These are phyloP conservation scores for Argyresthia goedartella DNA, from an alignment of 2,888 invertebrate genomes.

Conservation along the genomic window DNA sequence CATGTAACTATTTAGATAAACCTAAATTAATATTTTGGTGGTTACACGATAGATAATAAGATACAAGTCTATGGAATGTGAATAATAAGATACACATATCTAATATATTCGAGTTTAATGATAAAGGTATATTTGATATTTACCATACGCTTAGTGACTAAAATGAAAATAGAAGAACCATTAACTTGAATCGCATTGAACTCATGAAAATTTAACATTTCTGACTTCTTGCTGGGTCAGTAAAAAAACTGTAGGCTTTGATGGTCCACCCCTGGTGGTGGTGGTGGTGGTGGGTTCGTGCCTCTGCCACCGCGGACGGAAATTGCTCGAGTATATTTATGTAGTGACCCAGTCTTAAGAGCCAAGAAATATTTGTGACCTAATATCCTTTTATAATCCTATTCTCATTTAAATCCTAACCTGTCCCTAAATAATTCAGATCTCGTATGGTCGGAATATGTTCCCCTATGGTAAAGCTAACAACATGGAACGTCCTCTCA, in stretches of 20 bases:
- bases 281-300: background rate
- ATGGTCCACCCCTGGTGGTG: background rate
- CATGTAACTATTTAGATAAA: conserved; percentile 3
- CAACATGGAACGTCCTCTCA: too few relatives aligned
- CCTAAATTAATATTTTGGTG: conserved; percentile 19
- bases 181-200: too few relatives aligned
- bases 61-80: conserved; percentile 4
- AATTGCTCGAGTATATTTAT: too few relatives aligned
- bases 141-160: conserved; percentile 31
- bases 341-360: too few relatives aligned
- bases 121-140: background rate
- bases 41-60: conserved; percentile 19
- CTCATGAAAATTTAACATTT: too few relatives aligned
- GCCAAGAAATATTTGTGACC: conserved; percentile 24
- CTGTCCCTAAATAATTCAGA: conserved; percentile 15
- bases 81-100: background rate
- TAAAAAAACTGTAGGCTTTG: background rate
- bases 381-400: conserved; percentile 29
- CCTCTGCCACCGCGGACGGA: too few relatives aligned
- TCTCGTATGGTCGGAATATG: conserved; percentile 26
- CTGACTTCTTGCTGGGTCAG: background rate
- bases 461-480: conserved; percentile 1
- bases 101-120: background rate
- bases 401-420: conserved; percentile 58
- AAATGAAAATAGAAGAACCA: conserved; percentile 62